Percentiles rank a stretch among this genome's conserved stretches.
Conservation (phyloP, 2,797 vertebrate genomes). For the Acanthurus lineatus region DNA sequence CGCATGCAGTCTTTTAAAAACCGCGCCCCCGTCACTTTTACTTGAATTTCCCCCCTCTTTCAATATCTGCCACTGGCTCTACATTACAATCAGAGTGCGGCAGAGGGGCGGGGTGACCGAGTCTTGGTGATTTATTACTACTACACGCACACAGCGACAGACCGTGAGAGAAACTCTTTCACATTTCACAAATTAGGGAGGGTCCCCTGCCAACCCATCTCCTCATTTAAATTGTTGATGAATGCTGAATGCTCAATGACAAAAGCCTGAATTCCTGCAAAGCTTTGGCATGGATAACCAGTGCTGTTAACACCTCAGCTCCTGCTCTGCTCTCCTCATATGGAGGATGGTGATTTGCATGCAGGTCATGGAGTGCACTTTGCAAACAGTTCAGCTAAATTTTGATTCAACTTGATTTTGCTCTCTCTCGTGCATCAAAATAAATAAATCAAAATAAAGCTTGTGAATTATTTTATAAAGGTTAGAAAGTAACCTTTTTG, state of each 20-base stretch:
- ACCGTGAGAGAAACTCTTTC: constrained; percentile 59
- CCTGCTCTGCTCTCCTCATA: neutral
- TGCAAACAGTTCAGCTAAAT: constrained; percentile 26
- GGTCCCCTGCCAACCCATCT: constrained; percentile 32
- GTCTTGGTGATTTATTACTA: constrained; percentile 62
- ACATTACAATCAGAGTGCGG: constrained; percentile 68
- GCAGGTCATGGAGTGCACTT: constrained; percentile 54
- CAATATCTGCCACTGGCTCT: constrained; percentile 38
- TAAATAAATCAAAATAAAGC: no score
- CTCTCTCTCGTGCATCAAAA: neutral
- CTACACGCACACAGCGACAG: constrained; percentile 38
- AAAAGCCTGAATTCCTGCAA: constrained; percentile 55
- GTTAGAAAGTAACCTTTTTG: neutral
- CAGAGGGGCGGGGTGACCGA: constrained; percentile 58
- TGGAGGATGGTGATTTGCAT: constrained; percentile 29
- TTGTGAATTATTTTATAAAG: neutral
- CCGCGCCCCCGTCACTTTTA: constrained; percentile 62
- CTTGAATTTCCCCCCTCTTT: constrained; percentile 19
- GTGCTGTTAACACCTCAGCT: constrained; percentile 38
- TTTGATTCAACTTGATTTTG: constrained; percentile 14
- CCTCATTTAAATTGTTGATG: constrained; percentile 58
- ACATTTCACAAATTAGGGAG: constrained; percentile 40
- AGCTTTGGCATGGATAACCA: constrained; percentile 36
- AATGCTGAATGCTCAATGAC: constrained; percentile 47
- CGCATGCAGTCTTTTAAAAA: constrained; percentile 62